Conservation (phyloP, 2,888 invertebrate species). For the Limnephilus marmoratus region DNA sequence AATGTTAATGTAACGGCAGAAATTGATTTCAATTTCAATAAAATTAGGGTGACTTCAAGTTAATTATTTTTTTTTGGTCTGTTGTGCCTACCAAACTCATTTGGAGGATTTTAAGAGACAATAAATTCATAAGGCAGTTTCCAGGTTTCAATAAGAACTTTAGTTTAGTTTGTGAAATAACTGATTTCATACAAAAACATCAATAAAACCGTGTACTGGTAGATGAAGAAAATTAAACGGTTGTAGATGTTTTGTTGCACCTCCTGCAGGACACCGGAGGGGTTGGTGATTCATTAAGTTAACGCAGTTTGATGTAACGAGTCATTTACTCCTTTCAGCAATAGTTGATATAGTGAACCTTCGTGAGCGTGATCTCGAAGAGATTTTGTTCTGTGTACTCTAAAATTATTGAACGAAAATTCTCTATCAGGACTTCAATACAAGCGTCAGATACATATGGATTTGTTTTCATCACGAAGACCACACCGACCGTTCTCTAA, state of each 20-base stretch:
- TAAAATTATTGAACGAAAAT: not conserved
- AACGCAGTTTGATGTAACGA: not conserved
- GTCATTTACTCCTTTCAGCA: not conserved
- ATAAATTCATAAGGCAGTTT: too few relatives aligned
- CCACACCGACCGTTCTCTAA: constrained; percentile 7
- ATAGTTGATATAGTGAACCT: not conserved
- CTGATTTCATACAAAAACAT: too few relatives aligned
- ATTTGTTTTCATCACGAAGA: not conserved
- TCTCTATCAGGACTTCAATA: not conserved
- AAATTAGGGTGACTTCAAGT: too few relatives aligned
- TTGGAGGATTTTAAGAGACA: too few relatives aligned
- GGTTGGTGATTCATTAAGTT: not conserved
- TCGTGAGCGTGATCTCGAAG: not conserved
- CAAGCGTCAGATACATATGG: not conserved
- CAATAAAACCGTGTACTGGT: too few relatives aligned
- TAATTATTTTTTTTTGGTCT: too few relatives aligned
- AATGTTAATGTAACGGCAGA: too few relatives aligned
- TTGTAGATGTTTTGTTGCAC: not conserved
- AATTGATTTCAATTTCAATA: too few relatives aligned
- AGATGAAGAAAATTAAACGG: not conserved
- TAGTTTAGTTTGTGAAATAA: too few relatives aligned
- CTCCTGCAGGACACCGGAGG: not conserved
- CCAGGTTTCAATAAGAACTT: too few relatives aligned
- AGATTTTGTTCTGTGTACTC: not conserved
- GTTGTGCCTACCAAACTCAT: too few relatives aligned